Evolutionary conservation across 2,113 vertebrate species (phyloP).

Genomic region (Indicator maculatus): DNA sequence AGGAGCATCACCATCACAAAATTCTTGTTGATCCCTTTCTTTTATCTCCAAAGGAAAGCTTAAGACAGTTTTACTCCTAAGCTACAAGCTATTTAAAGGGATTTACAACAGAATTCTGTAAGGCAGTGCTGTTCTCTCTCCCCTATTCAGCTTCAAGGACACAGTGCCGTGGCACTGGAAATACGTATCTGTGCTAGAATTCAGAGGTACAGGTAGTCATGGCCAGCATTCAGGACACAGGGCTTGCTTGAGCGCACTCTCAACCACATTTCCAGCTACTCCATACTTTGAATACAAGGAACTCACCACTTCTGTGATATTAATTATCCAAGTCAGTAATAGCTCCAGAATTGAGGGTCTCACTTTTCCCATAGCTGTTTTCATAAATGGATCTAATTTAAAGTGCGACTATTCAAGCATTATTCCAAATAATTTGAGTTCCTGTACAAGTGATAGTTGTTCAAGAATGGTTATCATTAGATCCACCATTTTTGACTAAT

Average conservation of each 20-base stretch:
- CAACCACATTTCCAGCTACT: not conserved
- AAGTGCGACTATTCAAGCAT: not conserved
- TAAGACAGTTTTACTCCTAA: not conserved
- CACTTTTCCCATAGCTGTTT: not conserved
- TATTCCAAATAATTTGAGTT: not conserved
- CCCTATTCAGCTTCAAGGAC: not conserved
- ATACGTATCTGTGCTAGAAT: not conserved
- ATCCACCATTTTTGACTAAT: not conserved
- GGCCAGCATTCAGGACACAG: not conserved
- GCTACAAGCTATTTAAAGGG: accelerated
- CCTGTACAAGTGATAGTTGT: not conserved
- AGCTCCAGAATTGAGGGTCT: not conserved
- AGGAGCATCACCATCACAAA: not conserved
- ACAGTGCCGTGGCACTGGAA: not conserved
- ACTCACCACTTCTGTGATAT: not conserved
- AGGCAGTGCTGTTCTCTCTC: not conserved
- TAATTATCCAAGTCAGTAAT: not conserved
- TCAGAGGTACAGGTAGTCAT: not conserved
- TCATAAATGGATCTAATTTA: not conserved
- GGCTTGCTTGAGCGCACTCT: not conserved
- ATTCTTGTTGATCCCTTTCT: not conserved
- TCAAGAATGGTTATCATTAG: not conserved
- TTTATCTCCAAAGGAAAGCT: not conserved
- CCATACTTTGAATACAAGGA: not conserved
- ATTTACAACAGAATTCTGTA: not conserved